Evolutionary conservation across 2,888 invertebrate genomes (phyloP).

Genomic region (Cremastinae sp.): DNA sequence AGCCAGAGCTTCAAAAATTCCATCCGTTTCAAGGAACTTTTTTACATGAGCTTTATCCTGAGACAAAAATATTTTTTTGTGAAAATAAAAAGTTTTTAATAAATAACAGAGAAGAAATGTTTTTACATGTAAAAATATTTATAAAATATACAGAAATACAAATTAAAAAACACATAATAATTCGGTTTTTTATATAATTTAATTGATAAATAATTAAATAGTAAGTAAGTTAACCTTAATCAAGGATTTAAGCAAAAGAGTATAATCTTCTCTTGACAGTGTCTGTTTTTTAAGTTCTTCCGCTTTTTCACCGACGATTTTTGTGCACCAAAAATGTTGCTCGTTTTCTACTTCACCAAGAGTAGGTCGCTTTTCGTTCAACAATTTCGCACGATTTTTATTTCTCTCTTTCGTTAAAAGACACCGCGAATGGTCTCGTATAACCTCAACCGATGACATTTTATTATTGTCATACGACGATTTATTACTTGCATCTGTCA

Average conservation of each 20-base stretch:
- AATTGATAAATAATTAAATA: slow-evolving; percentile 12
- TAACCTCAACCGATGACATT: slow-evolving; percentile 56
- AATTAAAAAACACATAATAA: not conserved
- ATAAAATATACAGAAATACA: not conserved
- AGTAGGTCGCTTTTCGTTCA: slow-evolving; percentile 69
- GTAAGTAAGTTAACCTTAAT: slow-evolving; percentile 70
- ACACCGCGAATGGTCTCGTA: slow-evolving; percentile 69
- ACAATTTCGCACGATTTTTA: slow-evolving; percentile 61
- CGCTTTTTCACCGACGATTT: slow-evolving; percentile 66
- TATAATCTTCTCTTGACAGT: slow-evolving; percentile 69
- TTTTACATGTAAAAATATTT: not conserved
- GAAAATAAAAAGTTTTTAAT: not conserved
- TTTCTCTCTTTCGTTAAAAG: slow-evolving; percentile 66
- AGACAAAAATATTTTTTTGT: slow-evolving; percentile 50
- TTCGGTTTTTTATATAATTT: not conserved
- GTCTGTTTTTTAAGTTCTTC: slow-evolving; percentile 69
- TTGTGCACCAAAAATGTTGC: slow-evolving; percentile 58
- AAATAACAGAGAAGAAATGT: not conserved
- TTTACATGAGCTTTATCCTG: slow-evolving; percentile 79
- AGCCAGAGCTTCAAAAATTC: slow-evolving; percentile 81
- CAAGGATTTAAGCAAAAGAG: slow-evolving; percentile 72
- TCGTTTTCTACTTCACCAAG: slow-evolving; percentile 65
- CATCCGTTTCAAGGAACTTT: slow-evolving; percentile 77
- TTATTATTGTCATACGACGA: not conserved
- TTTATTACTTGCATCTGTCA: not conserved